Base-by-base conservation (phyloP, 2,797 vertebrate genomes). In the Fratercula arctica region DNA sequence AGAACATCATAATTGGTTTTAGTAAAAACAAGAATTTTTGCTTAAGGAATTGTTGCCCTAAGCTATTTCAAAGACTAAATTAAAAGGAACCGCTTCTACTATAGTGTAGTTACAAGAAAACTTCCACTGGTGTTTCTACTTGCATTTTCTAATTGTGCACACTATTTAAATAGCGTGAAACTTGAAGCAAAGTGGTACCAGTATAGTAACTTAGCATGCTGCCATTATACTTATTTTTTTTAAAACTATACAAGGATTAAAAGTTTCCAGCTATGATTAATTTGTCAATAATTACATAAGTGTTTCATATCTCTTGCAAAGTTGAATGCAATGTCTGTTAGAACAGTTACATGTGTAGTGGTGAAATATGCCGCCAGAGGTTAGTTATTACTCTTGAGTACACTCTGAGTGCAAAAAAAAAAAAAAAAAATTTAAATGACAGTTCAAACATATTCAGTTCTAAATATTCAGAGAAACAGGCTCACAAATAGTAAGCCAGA, bases 391-490 rank as follows among this genome's bases (percentile, higher is more conserved):
- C 23, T 61, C 46, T 26, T 26, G 33, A 66, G 41, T 63, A 39
- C 16, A 46, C 19, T 57, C 25, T 10, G 11, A 67, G 43, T 48
- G 57, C 3, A 83, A 70, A 51, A 85, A 35, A 37, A 15, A 43
- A 75, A n/a, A 35, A 35, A 35, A 35, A 35, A 35, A 35, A 35
- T 67, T 74, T 4, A 24, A 85, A 37, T 66, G 51, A 84, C 29
- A 50, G 18, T 50, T 95, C 31, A 85, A 85, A 97, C 92, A 83
- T 90, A 89, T 1, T 81, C 78, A 50, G 24, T 89, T 94, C 28
- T 83, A 85, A 90, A 74, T 93, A 93, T 61, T 93, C 87, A 93
- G 78, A 95, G 78, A 93, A 93, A 64, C 23, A 89, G 64, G n/a
- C 72, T 89, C 20, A 85, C 37, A 64, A 89, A 82, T 10, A 92